Conservation (phyloP, 2,113 vertebrate species). For the Cebus imitator region DNA sequence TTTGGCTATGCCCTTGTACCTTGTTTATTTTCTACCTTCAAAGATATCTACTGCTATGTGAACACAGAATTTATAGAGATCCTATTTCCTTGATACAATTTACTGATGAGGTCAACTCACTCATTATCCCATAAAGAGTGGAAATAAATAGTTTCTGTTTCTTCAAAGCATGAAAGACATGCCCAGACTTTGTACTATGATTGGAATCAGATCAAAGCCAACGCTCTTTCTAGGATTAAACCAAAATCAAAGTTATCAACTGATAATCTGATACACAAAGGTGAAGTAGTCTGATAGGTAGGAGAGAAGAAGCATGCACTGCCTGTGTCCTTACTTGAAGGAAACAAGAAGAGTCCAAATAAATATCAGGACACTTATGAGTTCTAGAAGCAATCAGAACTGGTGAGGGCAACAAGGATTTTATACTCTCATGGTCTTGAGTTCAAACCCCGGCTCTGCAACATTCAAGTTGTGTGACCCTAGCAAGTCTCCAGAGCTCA, state of each 20-base stretch:
- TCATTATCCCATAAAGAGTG: neutral
- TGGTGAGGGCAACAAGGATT: neutral
- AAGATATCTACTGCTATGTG: neutral
- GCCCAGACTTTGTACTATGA: neutral
- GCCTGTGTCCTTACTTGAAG: neutral
- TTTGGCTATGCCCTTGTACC: neutral
- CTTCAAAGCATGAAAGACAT: conserved; percentile 1
- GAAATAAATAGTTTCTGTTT: neutral
- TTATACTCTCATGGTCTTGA: neutral
- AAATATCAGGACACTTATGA: neutral
- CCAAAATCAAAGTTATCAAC: conserved; percentile 3
- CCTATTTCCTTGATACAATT: neutral
- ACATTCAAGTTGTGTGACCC: neutral
- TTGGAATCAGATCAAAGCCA: neutral
- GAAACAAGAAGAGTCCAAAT: neutral
- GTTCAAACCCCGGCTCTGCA: conserved; percentile 15
- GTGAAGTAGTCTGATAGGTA: neutral
- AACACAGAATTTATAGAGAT: conserved; percentile 1
- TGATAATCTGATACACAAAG: neutral
- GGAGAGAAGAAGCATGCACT: neutral
- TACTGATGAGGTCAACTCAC: neutral
- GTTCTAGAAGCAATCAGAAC: neutral
- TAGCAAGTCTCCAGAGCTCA: neutral
- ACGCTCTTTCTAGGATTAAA: conserved; percentile 16
- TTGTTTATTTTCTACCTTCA: neutral